Conservation (phyloP, 30 jellyfish, hydroid and myxozoan genomes). For the Aurelia aurita complex sp. Pacific region DNA sequence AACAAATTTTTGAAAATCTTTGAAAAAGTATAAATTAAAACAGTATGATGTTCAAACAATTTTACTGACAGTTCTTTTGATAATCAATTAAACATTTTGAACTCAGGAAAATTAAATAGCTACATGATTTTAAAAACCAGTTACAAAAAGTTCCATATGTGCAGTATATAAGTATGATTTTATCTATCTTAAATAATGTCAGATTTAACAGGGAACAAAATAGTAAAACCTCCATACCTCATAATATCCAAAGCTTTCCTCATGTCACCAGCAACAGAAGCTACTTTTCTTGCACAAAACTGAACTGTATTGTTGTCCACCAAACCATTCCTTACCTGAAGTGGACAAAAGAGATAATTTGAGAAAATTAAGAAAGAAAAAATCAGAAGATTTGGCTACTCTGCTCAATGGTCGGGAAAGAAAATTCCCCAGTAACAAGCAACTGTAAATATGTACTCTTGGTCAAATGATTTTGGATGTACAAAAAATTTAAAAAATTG, state of each 20-base stretch:
- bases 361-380: too few relatives aligned
- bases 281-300: conserved; percentile 95
- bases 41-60: too few relatives aligned
- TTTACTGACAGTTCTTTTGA: too few relatives aligned
- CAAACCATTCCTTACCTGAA: conserved; percentile 42
- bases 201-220: neutral
- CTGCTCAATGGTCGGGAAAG: too few relatives aligned
- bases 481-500: too few relatives aligned
- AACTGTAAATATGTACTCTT: too few relatives aligned
- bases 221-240: conserved; percentile 45
- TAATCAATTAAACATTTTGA: too few relatives aligned
- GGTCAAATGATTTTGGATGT: too few relatives aligned
- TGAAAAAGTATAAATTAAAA: too few relatives aligned
- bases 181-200: neutral
- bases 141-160: neutral
- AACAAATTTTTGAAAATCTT: too few relatives aligned
- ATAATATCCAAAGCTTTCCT: conserved; percentile 94
- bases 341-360: neutral
- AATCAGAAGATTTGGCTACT: too few relatives aligned
- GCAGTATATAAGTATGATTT: neutral
- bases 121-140: neutral
- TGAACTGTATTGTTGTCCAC: conserved; percentile 85
- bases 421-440: too few relatives aligned
- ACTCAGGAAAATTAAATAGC: neutral
- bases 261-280: conserved; percentile 93